Evolutionary conservation across 2,888 invertebrate species (phyloP).

Genomic region (Amiota mariae): DNA sequence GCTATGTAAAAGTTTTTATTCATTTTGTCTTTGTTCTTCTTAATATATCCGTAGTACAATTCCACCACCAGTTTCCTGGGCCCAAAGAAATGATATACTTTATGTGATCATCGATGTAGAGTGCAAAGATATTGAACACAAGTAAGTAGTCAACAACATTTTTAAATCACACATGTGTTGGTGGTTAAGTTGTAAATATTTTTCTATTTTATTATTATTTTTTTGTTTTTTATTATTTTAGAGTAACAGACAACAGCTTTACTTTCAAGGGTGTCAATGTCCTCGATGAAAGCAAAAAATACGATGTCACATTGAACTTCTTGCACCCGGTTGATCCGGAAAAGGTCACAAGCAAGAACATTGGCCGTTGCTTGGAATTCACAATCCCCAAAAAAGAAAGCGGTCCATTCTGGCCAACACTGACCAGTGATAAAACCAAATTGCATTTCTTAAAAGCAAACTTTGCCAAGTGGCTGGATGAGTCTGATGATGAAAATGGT

Average conservation of each 20-base stretch:
- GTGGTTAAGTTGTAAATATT: background rate
- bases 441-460: conserved; percentile 97
- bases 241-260: conserved; percentile 82
- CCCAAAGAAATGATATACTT: conserved; percentile 87
- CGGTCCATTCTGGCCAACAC: conserved; percentile 89
- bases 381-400: conserved; percentile 81
- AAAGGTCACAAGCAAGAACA: conserved; percentile 82
- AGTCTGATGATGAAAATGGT: conserved; percentile 90
- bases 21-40: too few relatives aligned
- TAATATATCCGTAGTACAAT: conserved; percentile 55
- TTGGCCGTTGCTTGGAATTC: conserved; percentile 84
- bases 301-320: conserved; percentile 91
- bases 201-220: background rate
- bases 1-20: background rate
- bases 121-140: conserved; percentile 88
- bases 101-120: conserved; percentile 93
- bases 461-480: conserved; percentile 98
- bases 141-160: conserved; percentile 75
- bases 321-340: conserved; percentile 88
- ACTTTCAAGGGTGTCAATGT: conserved; percentile 88
- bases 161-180: background rate
- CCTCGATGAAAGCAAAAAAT: conserved; percentile 86
- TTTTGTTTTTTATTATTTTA: conserved; percentile 46
- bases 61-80: conserved; percentile 94
- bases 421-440: conserved; percentile 91